Conservation (phyloP, 2,113 vertebrate species). For the Urocolius indicus region DNA sequence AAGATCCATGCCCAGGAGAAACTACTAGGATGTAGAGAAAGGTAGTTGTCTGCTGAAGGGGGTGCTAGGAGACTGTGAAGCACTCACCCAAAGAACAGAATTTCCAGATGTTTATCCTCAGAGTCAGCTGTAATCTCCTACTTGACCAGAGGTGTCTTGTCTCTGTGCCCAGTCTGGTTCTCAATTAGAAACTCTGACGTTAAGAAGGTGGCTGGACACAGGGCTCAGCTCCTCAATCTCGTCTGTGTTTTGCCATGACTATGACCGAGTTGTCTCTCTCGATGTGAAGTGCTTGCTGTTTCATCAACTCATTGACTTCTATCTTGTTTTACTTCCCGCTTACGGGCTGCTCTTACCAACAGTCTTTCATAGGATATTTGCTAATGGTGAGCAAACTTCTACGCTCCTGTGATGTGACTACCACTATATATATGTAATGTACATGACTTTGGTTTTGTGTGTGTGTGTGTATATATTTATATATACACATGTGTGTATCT, state of each 20-base stretch:
- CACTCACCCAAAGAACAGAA: background rate
- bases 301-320: constrained; percentile 81
- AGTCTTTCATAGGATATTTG: constrained; percentile 91
- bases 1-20: background rate
- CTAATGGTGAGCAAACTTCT: constrained; percentile 86
- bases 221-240: background rate
- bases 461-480: constrained; percentile 13
- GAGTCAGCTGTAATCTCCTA: rapidly evolving
- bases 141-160: background rate
- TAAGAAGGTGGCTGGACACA: background rate
- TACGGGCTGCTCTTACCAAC: constrained; percentile 86
- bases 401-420: constrained; percentile 73
- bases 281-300: constrained; percentile 77
- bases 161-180: background rate
- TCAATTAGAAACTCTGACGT: background rate
- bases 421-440: constrained; percentile 46
- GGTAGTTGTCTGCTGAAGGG: background rate
- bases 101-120: background rate
- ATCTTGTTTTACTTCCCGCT: constrained; percentile 84
- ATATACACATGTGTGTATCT: background rate
- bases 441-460: background rate
- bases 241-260: background rate
- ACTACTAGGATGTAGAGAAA: background rate
- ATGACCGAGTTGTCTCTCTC: constrained; percentile 57
- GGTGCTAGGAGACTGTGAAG: background rate